Evolutionary conservation across 2,797 vertebrate genomes (phyloP).

Genomic region (Crocidura indochinensis): DNA sequence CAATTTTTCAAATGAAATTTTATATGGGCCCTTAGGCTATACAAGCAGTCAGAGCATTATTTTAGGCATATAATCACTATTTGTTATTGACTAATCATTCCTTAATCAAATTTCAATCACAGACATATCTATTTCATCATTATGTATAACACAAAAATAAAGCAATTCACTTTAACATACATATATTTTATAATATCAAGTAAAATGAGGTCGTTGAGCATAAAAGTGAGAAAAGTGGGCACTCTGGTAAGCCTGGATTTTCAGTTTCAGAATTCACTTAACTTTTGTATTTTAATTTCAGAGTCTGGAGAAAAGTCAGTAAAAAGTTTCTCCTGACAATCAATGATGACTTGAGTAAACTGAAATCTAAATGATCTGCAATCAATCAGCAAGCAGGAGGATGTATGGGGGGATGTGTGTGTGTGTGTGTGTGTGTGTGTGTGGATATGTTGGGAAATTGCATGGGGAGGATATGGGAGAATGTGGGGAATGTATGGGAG

Average conservation of each 20-base stretch:
- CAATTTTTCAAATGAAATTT: slow-evolving; percentile 74
- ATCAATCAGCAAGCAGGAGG: not conserved
- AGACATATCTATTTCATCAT: slow-evolving; percentile 2
- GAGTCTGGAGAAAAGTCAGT: not conserved
- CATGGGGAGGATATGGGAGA: no score
- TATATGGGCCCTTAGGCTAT: slow-evolving; percentile 55
- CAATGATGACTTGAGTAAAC: not conserved
- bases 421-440: no score
- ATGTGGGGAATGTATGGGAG: no score
- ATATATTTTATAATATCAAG: slow-evolving; percentile 16
- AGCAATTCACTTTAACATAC: not conserved
- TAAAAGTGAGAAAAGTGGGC: not conserved
- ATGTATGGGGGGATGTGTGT: not conserved
- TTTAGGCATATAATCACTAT: slow-evolving; percentile 42
- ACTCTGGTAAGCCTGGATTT: not conserved
- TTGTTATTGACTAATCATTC: slow-evolving; percentile 39
- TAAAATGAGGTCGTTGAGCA: not conserved
- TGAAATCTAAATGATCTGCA: not conserved
- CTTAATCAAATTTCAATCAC: slow-evolving; percentile 10
- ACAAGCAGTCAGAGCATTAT: slow-evolving; percentile 30
- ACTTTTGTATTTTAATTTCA: not conserved
- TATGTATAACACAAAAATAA: slow-evolving; percentile 20
- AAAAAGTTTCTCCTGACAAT: not conserved
- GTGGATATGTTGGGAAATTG: no score
- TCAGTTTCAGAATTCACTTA: not conserved